Evolutionary conservation across 1,140 invertebrate species (phyloP).

Genomic region (Cylas formicarius): DNA sequence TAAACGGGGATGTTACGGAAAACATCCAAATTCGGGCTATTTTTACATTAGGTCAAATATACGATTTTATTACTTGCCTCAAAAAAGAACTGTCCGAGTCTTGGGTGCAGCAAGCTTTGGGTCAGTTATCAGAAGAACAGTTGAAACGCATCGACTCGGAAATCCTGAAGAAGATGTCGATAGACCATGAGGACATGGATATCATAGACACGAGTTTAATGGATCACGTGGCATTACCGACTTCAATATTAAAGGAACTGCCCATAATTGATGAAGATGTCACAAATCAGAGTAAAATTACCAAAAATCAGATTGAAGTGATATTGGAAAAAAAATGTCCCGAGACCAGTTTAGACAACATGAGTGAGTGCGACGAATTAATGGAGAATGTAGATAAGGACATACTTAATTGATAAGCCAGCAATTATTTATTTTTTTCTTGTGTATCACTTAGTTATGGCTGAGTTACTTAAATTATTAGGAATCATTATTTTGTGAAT

Average conservation of each 20-base stretch:
- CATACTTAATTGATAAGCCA: too few species aligned
- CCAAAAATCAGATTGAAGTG: background rate
- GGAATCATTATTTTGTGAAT: too few species aligned
- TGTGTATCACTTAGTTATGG: too few species aligned
- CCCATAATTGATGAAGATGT: too few species aligned
- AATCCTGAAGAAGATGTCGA: conserved; percentile 16
- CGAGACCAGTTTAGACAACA: background rate
- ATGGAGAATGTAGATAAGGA: too few species aligned
- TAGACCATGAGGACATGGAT: too few species aligned
- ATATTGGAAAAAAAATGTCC: conserved; percentile 1
- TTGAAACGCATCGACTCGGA: conserved; percentile 10
- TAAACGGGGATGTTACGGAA: conserved; percentile 21
- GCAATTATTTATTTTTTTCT: too few species aligned
- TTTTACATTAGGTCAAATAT: conserved; percentile 19
- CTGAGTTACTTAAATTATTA: too few species aligned
- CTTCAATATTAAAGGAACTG: too few species aligned
- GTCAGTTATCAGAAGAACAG: conserved; percentile 17
- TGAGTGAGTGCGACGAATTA: background rate
- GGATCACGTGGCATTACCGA: too few species aligned
- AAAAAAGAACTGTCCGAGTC: conserved; percentile 20
- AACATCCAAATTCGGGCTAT: conserved; percentile 24
- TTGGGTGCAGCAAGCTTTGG: conserved; percentile 19
- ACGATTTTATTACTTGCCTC: conserved; percentile 16
- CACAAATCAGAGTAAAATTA: background rate
- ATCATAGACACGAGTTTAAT: conserved; percentile 21